phyloP scores from a whole-genome alignment of 53 echinoderm and acorn worm genomes.

The Temnopleurus reevesii region DNA sequence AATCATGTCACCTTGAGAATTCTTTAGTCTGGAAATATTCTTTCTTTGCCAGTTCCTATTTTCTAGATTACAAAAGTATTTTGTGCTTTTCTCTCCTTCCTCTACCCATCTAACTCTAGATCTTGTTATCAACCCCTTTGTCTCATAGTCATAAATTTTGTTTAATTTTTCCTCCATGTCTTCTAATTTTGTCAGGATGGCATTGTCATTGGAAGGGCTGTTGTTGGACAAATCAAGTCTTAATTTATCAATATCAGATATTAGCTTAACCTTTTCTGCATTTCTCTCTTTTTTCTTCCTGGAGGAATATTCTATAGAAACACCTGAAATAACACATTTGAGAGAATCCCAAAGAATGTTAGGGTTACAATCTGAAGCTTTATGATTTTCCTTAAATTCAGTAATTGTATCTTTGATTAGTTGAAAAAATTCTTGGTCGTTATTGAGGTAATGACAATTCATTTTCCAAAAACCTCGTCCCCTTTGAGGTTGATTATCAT shows the following conservation, averaged over 20 bases:
- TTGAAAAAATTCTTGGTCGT: neutral
- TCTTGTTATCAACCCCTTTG: constrained; percentile 60
- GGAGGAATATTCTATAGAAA: constrained; percentile 8
- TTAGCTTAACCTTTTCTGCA: no score
- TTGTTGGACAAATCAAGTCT: neutral
- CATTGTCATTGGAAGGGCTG: neutral
- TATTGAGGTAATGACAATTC: neutral
- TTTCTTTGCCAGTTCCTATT: constrained; percentile 58
- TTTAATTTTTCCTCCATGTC: neutral
- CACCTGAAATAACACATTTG: constrained; percentile 34
- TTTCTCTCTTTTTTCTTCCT: constrained; percentile 44
- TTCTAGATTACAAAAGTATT: constrained; percentile 69
- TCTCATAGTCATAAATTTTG: neutral
- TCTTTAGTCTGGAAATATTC: constrained; percentile 47
- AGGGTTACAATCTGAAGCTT: neutral
- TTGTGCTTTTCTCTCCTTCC: constrained; percentile 54
- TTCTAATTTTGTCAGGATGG: neutral
- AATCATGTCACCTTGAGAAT: constrained; percentile 33
- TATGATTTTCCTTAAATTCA: constrained; percentile 36
- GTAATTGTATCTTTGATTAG: constrained; percentile 47
- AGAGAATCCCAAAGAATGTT: constrained; percentile 58
- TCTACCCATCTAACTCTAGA: constrained; percentile 55
- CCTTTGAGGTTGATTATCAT: neutral
- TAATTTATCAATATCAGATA: no score
- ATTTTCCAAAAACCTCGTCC: neutral